Base-by-base conservation (phyloP, 2,888 invertebrate species). In the Melikaiella ostensackeni region DNA sequence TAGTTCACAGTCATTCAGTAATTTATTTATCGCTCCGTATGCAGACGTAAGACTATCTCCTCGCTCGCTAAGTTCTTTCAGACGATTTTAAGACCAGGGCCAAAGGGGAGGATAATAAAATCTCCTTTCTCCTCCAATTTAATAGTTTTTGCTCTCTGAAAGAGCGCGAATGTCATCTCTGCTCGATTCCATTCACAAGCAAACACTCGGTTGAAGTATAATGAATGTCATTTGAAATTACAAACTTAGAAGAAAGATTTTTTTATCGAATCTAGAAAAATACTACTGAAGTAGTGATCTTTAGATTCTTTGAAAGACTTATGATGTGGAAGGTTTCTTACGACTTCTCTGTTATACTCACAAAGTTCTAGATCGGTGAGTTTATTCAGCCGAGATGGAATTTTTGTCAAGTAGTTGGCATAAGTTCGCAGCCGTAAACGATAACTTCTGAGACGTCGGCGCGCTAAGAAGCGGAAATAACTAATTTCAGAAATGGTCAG, bases 401-500 rank as follows among this genome's bases (percentile, higher is more conserved):
- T 33, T 61, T 30, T 30, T 30, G 61, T 61, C 30, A 33, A 61
- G 61, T 30, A 63, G 35, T 38, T 27, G 63, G 24, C 8, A 64
- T 16, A 42, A 42, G 64, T 42, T 64, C 16, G 24, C 42, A 42
- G 42, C 55, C 21, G 55, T 42, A 64, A 64, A 64, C 42, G 38
- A 21, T 35, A 64, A 24, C 13, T 64, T 64, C 42, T 24, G 42
- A 64, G 42, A 76, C 55, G 70, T 76, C 33, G 46, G 13, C 35
- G 62, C n/a, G 46, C 55, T 74, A 78, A 59, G 77, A 75, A 76
- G 66, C 88, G 86, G 86, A 88, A 87, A 84, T 75, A 79, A 75
- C 80, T 83, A 87, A 88, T 88, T 87, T 84, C 78, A 82, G 84
- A 87, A 87, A 85, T 77, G 80, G 73, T 76, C 80, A 79, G 79